Percentiles rank a stretch among this genome's conserved stretches.
These are phyloP conservation scores for Charina bottae DNA, from an alignment of 2,113 vertebrate species.

Conservation along the genomic window DNA sequence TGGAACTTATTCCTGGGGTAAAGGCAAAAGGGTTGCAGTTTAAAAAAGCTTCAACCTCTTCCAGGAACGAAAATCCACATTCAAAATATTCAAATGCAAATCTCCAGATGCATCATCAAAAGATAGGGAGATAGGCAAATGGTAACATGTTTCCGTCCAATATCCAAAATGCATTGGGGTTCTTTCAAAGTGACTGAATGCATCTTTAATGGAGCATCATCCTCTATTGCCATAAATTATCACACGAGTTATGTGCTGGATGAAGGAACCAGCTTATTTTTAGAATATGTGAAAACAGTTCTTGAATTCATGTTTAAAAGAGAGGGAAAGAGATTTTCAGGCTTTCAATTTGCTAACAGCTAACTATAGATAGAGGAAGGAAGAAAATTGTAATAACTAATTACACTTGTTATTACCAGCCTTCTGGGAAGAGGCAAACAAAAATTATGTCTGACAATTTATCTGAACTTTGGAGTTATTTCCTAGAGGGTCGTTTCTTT, in stretches of 20 bases:
- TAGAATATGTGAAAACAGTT: not conserved
- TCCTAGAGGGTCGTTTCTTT: slow-evolving; percentile 72
- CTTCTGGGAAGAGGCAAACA: not conserved
- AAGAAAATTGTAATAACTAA: not conserved
- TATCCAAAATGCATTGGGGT: not conserved
- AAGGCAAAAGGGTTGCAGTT: not conserved
- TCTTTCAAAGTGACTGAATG: not conserved
- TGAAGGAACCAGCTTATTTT: not conserved
- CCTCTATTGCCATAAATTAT: not conserved
- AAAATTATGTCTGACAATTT: slow-evolving; percentile 63
- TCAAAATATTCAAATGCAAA: not conserved
- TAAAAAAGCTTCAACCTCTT: not conserved
- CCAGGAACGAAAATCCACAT: not conserved
- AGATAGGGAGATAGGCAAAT: not conserved
- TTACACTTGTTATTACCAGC: not conserved
- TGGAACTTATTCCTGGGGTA: not conserved
- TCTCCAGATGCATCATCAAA: not conserved
- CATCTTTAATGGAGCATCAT: not conserved
- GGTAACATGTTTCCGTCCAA: not conserved
- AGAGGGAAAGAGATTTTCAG: fast-evolving
- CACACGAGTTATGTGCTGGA: not conserved
- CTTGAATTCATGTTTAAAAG: not conserved
- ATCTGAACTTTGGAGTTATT: slow-evolving; percentile 70
- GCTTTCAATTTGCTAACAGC: not conserved
- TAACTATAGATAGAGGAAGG: not conserved